These are phyloP conservation scores for Atopsyche davidsoni DNA, from an alignment of 1,140 invertebrate species.

Conservation along the genomic window DNA sequence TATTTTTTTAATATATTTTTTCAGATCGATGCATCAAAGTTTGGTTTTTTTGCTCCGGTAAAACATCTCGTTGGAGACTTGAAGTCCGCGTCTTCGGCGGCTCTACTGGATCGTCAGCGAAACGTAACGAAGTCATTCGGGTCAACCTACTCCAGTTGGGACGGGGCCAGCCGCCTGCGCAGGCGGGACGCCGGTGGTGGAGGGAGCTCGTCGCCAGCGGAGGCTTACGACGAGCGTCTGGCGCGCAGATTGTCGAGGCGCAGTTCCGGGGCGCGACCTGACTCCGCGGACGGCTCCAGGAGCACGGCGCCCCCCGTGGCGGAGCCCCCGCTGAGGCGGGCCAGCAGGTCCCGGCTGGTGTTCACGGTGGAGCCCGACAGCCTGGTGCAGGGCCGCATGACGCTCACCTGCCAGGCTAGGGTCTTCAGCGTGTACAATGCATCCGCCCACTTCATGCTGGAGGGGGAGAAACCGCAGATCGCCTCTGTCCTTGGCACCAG, in stretches of 20 bases:
- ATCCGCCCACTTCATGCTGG: constrained; percentile 51
- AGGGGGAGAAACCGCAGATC: constrained; percentile 60
- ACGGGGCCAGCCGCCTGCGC: neutral
- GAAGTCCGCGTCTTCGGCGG: no score
- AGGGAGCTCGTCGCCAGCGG: neutral
- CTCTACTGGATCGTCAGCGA: no score
- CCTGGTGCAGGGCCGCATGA: constrained; percentile 55
- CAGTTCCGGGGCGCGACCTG: constrained; percentile 6
- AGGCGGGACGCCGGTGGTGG: neutral
- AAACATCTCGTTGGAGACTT: no score
- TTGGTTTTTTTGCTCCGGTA: no score
- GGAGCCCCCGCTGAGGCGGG: constrained; percentile 16
- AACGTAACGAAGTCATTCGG: no score
- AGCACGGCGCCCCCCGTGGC: no score
- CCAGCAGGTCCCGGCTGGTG: constrained; percentile 16
- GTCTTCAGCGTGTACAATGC: constrained; percentile 58
- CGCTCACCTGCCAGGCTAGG: constrained; percentile 57
- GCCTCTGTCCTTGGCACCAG: constrained; percentile 62
- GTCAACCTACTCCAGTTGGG: neutral
- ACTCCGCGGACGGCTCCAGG: no score
- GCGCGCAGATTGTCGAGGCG: constrained; percentile 12
- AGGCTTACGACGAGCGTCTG: constrained; percentile 8
- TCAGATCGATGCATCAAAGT: no score
- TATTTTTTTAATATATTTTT: no score
- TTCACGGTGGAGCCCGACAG: constrained; percentile 41